Evolutionary conservation across 2,888 invertebrate species (phyloP), one percentile per base, ranked within the genome.

Genomic region (Platycheirus albimanus): DNA sequence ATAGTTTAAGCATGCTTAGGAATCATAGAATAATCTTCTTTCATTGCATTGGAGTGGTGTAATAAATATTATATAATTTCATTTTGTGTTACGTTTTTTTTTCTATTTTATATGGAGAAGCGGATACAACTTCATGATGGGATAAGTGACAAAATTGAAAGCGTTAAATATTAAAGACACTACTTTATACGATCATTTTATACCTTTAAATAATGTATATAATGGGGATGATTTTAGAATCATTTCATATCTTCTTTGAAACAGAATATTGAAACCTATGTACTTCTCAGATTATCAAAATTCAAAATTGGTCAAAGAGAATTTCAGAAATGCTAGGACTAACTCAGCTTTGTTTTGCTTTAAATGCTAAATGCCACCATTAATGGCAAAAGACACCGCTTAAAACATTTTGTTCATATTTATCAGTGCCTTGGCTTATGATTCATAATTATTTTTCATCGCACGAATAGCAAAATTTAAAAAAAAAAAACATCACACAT

Each of bases 71-170:
- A 52, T 70, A 33, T 75, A 58, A 69, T 67, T 74, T 63, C 51
- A 58, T 70, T 69, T 69, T 63, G 69, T 80, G 69, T 80, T 80
- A 64, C 72, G 75, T 80, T 80, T 75, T 63, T 49, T 64, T 66
- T 51, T 28, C n/a, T 13, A 17, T 43, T 70, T 64, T 43, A 20
- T 24, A 69, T 41, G 49, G 43, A 75, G 64, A 51, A 19, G n/a
- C n/a, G 63, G 51, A 70, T 70, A 24, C 69, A 75, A 75, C 70
- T 75, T 75, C 38, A 70, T 75, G 13, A 70, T 75, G 13, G 70
- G 75, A 80, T 54, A 41, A 33, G 8, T 8, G 8, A 8, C 30
- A 8, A 33, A 33, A 24, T 24, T 24, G 3, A 24, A 24, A n/a
- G n/a, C n/a, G n/a, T n/a, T n/a, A n/a, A n/a, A n/a, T n/a, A n/a